Percentiles rank a stretch among this genome's conserved stretches.
Conservation (phyloP, 2,888 invertebrate species). For the Calephelis perditalis region DNA sequence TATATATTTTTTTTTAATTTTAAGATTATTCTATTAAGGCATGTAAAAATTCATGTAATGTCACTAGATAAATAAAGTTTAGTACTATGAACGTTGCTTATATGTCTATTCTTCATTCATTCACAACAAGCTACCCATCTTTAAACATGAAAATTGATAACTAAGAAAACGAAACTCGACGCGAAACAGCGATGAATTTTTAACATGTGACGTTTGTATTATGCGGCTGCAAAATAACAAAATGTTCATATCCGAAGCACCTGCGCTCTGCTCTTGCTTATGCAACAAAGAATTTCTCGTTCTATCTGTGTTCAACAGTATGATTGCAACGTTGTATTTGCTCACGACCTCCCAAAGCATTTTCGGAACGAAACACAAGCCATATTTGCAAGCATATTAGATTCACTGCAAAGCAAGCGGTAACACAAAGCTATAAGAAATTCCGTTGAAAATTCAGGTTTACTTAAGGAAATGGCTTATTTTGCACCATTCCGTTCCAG, state of each 20-base stretch:
- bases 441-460: constrained; percentile 1
- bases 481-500: not conserved
- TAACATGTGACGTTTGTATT: not conserved
- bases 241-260: constrained; percentile 23
- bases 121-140: not conserved
- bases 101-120: too few species aligned
- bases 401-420: constrained; percentile 32
- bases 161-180: not conserved
- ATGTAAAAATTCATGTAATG: too few species aligned
- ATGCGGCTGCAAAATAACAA: constrained; percentile 5
- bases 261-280: constrained; percentile 18
- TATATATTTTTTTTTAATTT: too few species aligned
- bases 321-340: constrained; percentile 24
- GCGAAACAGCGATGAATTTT: not conserved
- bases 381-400: constrained; percentile 37
- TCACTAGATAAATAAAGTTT: too few species aligned
- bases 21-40: too few species aligned
- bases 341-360: constrained; percentile 21
- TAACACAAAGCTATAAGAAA: not conserved
- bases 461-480: not conserved
- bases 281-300: constrained; percentile 27
- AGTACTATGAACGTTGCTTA: too few species aligned
- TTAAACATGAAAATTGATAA: not conserved
- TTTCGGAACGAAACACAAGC: constrained; percentile 18
- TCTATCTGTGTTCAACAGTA: constrained; percentile 23